Base-by-base conservation (phyloP, 2,888 invertebrate species). In the Barypeithes pellucidus region DNA sequence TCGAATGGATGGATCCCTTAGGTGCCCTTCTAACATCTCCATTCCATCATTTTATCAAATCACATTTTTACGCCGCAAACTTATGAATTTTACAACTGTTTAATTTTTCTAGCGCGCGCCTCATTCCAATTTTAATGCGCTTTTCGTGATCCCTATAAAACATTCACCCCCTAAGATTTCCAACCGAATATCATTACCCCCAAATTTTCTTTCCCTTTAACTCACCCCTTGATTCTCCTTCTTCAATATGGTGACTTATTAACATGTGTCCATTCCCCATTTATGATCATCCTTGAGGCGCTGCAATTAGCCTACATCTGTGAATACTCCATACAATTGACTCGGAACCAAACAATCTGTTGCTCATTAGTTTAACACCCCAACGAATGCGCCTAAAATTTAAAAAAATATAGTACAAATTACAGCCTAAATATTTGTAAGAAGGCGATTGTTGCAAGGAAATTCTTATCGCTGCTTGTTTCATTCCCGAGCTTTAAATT, bases 61-160 rank as follows among this genome's bases (percentile, higher is more conserved):
- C 80, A 78, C 80, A 81, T 81, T 81, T 81, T 80, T 79, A 79
- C 79, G 76, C 78, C 75, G 72, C 78, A 77, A 80, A 79, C 78
- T 80, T 79, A 73, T 76, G 78, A 81, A 81, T 80, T 80, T 80
- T 81, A 80, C 78, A 79, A 72, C 77, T 77, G 77, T 78, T 80
- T 79, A 81, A 80, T 81, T 80, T 79, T 80, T 77, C 69, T 72
- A 65, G 63, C 73, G 73, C 61, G 72, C 77, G 61, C 72, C 59
- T 69, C 65, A 73, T 66, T 68, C 59, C 71, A 62, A 75, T 68
- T 76, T 73, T 71, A 76, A 76, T 76, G 73, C 41, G 47, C 41
- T 73, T 69, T 76, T 65, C 73, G 76, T 73, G 76, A 76, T 60
- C 70, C 47, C 61, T 60, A 71, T 74, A 74, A 70, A 70, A 74